A percentile compares a stretch with the other conserved stretches of the same genome.
Evolutionary conservation across 1,140 invertebrate genomes (phyloP).

Genomic region (Temnothorax curvispinosus): DNA sequence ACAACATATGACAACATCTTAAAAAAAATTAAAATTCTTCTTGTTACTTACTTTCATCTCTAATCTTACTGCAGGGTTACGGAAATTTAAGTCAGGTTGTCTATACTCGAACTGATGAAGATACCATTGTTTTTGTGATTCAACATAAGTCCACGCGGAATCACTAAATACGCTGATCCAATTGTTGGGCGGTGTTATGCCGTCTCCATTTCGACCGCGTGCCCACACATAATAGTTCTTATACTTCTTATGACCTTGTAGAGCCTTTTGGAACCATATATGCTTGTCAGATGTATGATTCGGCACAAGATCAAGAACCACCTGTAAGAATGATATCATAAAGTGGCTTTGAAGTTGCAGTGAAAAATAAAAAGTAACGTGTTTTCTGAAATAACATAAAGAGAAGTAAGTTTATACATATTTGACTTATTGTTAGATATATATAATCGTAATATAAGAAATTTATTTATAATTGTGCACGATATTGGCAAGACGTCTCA

Average conservation of each 20-base stretch:
- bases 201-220: slow-evolving; percentile 79
- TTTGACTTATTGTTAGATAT: neutral
- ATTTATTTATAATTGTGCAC: neutral
- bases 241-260: slow-evolving; percentile 85
- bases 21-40: neutral
- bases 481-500: slow-evolving; percentile 81
- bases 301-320: slow-evolving; percentile 85
- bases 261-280: slow-evolving; percentile 90
- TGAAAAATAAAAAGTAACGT: neutral
- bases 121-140: slow-evolving; percentile 84
- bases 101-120: slow-evolving; percentile 86
- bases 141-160: slow-evolving; percentile 86
- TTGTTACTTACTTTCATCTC: slow-evolving; percentile 84
- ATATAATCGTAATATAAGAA: neutral
- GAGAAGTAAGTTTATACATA: too few relatives aligned
- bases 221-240: slow-evolving; percentile 92
- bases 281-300: slow-evolving; percentile 92
- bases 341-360: neutral
- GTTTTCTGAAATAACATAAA: neutral
- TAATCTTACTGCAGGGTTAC: slow-evolving; percentile 85
- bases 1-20: neutral
- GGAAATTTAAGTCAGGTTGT: slow-evolving; percentile 89
- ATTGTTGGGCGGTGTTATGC: slow-evolving; percentile 86
- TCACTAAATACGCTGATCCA: slow-evolving; percentile 87
- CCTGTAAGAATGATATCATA: slow-evolving; percentile 54